phyloP scores from a whole-genome alignment of 2,797 vertebrate genomes.

The Schizothorax lantsangensis region DNA sequence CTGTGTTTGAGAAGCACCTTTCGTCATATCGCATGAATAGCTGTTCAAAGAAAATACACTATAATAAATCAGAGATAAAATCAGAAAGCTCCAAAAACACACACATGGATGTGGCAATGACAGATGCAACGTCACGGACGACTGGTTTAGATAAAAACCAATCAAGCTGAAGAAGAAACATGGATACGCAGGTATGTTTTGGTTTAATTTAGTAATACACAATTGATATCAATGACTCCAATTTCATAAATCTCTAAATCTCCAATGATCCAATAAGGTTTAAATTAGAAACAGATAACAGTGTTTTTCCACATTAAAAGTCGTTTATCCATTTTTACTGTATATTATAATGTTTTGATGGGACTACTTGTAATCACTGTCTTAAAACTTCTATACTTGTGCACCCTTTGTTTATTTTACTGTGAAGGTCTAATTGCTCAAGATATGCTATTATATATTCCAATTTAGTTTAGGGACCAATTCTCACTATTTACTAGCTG shows the following conservation, averaged over 20 bases:
- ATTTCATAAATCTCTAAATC: not conserved
- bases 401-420: not conserved
- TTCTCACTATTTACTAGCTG: not conserved
- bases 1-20: constrained; percentile 39
- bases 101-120: not conserved
- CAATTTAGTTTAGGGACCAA: not conserved
- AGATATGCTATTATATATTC: not conserved
- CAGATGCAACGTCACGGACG: not conserved
- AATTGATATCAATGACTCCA: not conserved
- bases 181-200: constrained; percentile 9
- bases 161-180: not conserved
- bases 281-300: not conserved
- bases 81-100: constrained; percentile 20
- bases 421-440: not conserved
- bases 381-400: not conserved
- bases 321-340: not conserved
- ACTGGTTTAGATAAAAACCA: not conserved
- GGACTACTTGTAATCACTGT: not conserved
- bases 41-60: constrained; percentile 27
- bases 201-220: not conserved
- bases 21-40: constrained; percentile 25
- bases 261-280: not conserved
- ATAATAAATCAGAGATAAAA: constrained; percentile 44
- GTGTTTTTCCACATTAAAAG: not conserved
- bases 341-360: not conserved